These are phyloP conservation scores for Brachypodius melanocephalos DNA, from an alignment of 2,113 vertebrate genomes.

Conservation along the genomic window DNA sequence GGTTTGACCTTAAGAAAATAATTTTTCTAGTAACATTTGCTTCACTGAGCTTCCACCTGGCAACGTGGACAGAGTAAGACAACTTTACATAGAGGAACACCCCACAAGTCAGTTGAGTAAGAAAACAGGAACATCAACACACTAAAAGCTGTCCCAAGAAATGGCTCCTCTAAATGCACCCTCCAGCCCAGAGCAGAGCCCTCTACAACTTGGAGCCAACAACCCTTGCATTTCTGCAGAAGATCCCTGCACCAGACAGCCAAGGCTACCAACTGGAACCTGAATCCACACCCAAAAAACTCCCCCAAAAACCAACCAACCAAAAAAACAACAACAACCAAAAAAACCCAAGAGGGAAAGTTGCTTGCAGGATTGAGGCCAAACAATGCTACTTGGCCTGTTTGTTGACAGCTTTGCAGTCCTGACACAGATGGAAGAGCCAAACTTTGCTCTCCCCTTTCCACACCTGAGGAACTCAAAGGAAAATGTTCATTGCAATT, in stretches of 20 bases:
- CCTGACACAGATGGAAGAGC: not conserved
- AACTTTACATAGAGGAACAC: not conserved
- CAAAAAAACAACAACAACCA: not conserved
- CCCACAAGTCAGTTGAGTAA: not conserved
- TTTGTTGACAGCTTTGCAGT: not conserved
- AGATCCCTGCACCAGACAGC: not conserved
- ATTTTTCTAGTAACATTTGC: not conserved
- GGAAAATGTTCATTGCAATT: not conserved
- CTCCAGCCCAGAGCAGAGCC: not conserved
- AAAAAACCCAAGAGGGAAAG: not conserved
- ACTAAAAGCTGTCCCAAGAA: accelerated
- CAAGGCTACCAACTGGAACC: not conserved
- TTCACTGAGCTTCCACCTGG: not conserved
- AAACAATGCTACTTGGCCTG: not conserved
- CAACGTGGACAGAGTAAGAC: not conserved
- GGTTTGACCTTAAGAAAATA: not conserved
- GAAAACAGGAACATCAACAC: not conserved
- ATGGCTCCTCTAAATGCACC: not conserved
- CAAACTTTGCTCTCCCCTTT: not conserved
- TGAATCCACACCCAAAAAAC: not conserved
- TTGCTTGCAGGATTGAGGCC: not conserved
- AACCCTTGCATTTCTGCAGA: not conserved
- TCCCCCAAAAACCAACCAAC: not conserved
- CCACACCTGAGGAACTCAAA: not conserved
- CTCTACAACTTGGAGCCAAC: not conserved